These are phyloP conservation scores for Datnioides undecimradiatus DNA, from an alignment of 2,113 vertebrate genomes.

Conservation along the genomic window DNA sequence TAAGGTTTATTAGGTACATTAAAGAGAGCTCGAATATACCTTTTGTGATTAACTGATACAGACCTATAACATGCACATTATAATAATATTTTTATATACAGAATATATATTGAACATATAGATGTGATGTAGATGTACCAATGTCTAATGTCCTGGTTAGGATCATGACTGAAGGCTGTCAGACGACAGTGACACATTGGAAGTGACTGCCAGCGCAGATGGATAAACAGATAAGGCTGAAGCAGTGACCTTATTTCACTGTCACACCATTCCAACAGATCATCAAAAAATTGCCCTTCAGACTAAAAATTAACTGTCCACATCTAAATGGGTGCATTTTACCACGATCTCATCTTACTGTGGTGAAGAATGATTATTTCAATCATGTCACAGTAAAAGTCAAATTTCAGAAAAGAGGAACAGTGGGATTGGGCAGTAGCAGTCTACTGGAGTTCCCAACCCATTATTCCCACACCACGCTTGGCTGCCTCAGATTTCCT, in stretches of 20 bases:
- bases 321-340: constrained; percentile 65
- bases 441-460: constrained; percentile 45
- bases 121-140: not conserved
- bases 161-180: constrained; percentile 13
- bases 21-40: not conserved
- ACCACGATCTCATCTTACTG: constrained; percentile 1
- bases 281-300: constrained; percentile 24
- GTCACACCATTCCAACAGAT: constrained; percentile 48
- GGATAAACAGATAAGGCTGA: constrained; percentile 67
- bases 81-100: not conserved
- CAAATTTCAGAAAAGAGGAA: constrained; percentile 65
- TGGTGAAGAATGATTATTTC: constrained; percentile 78
- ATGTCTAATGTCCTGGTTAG: not conserved
- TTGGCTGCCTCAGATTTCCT: constrained; percentile 74
- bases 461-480: constrained; percentile 68
- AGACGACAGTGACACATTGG: constrained; percentile 38
- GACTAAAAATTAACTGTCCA: constrained; percentile 64
- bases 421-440: constrained; percentile 48
- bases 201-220: constrained; percentile 62
- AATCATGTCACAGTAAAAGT: constrained; percentile 82
- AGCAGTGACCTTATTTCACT: constrained; percentile 72
- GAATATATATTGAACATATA: not conserved
- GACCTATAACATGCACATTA: not conserved
- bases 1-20: not conserved
- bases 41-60: not conserved